Base-by-base conservation (phyloP, 1,140 invertebrate species). In the Bombus sylvicola region DNA sequence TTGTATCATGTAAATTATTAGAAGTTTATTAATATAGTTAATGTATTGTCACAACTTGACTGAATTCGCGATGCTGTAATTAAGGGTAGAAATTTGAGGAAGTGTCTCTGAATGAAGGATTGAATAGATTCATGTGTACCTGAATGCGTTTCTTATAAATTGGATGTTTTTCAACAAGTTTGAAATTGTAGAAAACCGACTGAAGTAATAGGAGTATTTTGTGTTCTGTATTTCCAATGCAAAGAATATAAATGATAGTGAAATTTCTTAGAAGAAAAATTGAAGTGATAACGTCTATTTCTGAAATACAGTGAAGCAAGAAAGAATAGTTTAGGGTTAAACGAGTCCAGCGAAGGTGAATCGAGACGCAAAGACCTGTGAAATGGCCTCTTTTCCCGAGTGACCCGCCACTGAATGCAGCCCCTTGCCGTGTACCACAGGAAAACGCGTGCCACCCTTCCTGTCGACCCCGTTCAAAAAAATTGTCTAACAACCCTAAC, bases 321-420 rank as follows among this genome's bases (percentile, higher is more conserved):
- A 8, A 43, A 57, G 18, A 18, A 57, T 71, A 47, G 37, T 87
- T 59, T 59, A 85, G 75, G 69, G 59, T 78, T 77, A 28, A 53
- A 71, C n/a, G 79, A 87, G 37, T 31, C 62, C 41, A 43, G 53
- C 47, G 71, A 81, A 85, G 69, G 87, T 82, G 47, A 66, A 57
- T 83, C 73, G 80, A 72, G 18, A 75, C 68, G 47, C 72, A 86
- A 86, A 90, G 76, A 86, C 62, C 80, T 86, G 75, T 86, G 81
- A 90, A 90, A 90, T 88, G 81, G 80, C 59, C 68, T 88, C 74
- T 80, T 90, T 88, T 86, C 87, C 72, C 66, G 80, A 89, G 66
- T 81, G 78, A 89, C 86, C 84, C 72, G 57, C 57, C 47, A 22
- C 59, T 78, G 76, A 89, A 83, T 53, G 47, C 81, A 78, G 41